These are phyloP conservation scores for Salmo trutta DNA, from an alignment of 2,797 vertebrate genomes.

Conservation along the genomic window DNA sequence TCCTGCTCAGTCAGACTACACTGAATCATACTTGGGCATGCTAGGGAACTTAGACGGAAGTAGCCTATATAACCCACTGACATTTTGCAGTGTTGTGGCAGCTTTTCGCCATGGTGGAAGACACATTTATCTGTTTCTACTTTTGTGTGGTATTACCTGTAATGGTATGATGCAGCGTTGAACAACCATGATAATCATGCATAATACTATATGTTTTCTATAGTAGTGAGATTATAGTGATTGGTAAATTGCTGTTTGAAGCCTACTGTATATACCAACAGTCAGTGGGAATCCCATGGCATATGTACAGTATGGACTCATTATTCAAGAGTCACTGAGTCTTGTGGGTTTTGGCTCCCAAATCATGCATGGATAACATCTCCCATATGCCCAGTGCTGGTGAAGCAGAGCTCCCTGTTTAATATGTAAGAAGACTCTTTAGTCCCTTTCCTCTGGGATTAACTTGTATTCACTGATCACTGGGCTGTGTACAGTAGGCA, in stretches of 20 bases:
- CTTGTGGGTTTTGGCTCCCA: conserved; percentile 14
- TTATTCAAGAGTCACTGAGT: conserved; percentile 24
- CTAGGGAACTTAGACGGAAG: neutral
- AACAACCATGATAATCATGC: too few species aligned
- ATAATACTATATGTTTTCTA: too few species aligned
- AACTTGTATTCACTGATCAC: neutral
- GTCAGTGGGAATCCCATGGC: conserved; percentile 20
- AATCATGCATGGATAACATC: conserved; percentile 56
- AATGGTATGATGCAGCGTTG: too few species aligned
- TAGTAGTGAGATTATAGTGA: too few species aligned
- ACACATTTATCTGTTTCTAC: neutral
- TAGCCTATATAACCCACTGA: neutral
- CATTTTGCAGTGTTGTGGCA: neutral
- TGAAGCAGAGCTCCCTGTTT: conserved; percentile 35
- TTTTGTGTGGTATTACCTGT: too few species aligned
- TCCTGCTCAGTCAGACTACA: neutral
- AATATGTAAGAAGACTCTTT: neutral
- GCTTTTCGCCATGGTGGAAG: neutral
- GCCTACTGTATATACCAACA: neutral
- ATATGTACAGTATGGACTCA: conserved; percentile 38
- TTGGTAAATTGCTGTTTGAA: neutral
- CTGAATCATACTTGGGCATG: neutral
- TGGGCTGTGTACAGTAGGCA: conserved; percentile 19
- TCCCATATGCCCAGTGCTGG: conserved; percentile 23
- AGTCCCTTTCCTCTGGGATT: neutral